Percentiles rank a stretch among this genome's conserved stretches.
Evolutionary conservation across 2,888 invertebrate species (phyloP).

Genomic region (Tolmerus cingulatus): DNA sequence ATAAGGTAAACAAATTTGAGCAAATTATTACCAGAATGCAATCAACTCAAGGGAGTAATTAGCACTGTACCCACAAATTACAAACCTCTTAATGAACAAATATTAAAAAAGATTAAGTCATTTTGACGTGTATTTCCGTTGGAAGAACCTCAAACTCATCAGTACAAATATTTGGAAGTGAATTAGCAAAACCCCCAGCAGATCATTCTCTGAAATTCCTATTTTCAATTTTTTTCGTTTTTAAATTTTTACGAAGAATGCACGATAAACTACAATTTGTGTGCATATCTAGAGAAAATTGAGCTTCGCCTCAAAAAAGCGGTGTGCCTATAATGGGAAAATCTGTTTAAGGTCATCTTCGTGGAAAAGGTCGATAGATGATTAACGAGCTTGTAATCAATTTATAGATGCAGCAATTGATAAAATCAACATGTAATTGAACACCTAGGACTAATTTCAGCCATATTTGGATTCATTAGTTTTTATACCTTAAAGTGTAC

Average conservation of each 20-base stretch:
- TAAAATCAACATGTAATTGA: background rate
- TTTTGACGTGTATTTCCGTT: background rate
- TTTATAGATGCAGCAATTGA: background rate
- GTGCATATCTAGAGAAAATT: background rate
- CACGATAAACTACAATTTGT: background rate
- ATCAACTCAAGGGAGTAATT: background rate
- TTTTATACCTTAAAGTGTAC: background rate
- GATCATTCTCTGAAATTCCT: background rate
- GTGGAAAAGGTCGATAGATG: background rate
- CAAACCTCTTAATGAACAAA: background rate
- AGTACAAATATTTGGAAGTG: background rate
- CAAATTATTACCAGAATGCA: background rate
- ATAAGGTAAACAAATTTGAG: background rate
- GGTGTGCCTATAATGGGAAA: background rate
- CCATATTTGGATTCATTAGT: background rate
- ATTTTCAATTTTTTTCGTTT: background rate
- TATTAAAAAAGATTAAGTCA: background rate
- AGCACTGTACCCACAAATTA: background rate
- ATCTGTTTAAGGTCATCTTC: background rate
- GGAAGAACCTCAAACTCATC: background rate
- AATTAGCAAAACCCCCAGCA: background rate
- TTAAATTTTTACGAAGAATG: background rate
- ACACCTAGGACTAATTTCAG: background rate
- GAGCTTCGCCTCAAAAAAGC: background rate
- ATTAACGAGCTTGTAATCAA: background rate